phyloP scores from a whole-genome alignment of 1,140 invertebrate species.

The Globodera rostochiensis region DNA sequence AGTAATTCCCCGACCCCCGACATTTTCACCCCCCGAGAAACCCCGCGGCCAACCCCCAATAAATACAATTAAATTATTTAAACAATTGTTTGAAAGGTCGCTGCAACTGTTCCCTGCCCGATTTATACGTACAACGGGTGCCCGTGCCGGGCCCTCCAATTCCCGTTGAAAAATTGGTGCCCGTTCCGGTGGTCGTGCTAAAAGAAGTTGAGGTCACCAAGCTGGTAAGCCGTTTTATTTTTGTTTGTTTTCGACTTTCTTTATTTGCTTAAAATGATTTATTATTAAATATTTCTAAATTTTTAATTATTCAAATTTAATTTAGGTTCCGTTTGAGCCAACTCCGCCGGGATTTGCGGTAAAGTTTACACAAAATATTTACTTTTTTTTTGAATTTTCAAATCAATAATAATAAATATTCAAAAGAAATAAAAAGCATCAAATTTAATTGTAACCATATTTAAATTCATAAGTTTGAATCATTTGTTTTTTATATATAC shows the following conservation, averaged over 20 bases:
- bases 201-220: constrained; percentile 65
- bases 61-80: constrained; percentile 17
- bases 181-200: constrained; percentile 63
- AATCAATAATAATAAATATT: too few species aligned
- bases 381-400: too few species aligned
- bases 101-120: constrained; percentile 63
- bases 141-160: constrained; percentile 61
- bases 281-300: not conserved
- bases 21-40: too few species aligned
- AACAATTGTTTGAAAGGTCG: constrained; percentile 29
- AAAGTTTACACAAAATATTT: not conserved
- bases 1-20: too few species aligned
- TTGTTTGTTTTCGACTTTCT: not conserved
- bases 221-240: not conserved
- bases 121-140: constrained; percentile 62
- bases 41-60: too few species aligned
- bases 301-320: constrained; percentile 10
- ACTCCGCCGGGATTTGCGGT: constrained; percentile 62
- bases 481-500: too few species aligned
- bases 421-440: too few species aligned
- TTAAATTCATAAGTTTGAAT: not conserved
- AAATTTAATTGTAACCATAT: too few species aligned
- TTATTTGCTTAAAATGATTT: constrained; percentile 4
- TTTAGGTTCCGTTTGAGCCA: constrained; percentile 62
- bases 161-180: constrained; percentile 62